Conservation (phyloP, 1,140 invertebrate genomes). For the Bombus waltoni region DNA sequence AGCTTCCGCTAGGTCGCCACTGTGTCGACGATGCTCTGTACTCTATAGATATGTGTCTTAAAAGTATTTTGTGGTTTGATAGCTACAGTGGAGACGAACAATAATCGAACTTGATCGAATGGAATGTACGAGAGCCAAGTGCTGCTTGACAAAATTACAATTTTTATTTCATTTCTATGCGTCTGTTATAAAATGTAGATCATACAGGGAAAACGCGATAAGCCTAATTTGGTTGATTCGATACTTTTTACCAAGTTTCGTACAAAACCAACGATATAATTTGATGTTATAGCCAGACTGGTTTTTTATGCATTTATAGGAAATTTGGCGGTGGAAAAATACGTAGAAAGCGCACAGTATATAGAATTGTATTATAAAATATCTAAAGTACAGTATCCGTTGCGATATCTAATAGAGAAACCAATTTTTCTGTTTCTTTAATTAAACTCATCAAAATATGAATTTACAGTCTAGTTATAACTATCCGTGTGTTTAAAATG, state of each 20-base stretch:
- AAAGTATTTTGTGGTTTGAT: neutral
- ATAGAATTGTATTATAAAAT: no score
- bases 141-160: neutral
- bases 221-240: no score
- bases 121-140: neutral
- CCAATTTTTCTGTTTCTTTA: no score
- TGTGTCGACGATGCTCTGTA: neutral
- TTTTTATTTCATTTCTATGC: neutral
- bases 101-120: neutral
- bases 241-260: neutral
- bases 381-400: no score
- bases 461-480: no score
- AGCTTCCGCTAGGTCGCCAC: slow-evolving; percentile 3
- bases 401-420: no score
- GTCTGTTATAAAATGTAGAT: neutral
- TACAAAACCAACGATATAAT: neutral
- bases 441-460: no score
- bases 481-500: no score
- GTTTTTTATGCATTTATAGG: no score
- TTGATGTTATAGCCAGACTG: no score
- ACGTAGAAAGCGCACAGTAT: no score
- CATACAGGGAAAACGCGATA: neutral
- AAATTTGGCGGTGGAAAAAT: no score
- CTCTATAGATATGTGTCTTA: neutral
- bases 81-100: neutral